Percentiles rank a stretch among this genome's conserved stretches.
Conservation (phyloP, 2,113 vertebrate genomes). For the Gadus chalcogrammus region DNA sequence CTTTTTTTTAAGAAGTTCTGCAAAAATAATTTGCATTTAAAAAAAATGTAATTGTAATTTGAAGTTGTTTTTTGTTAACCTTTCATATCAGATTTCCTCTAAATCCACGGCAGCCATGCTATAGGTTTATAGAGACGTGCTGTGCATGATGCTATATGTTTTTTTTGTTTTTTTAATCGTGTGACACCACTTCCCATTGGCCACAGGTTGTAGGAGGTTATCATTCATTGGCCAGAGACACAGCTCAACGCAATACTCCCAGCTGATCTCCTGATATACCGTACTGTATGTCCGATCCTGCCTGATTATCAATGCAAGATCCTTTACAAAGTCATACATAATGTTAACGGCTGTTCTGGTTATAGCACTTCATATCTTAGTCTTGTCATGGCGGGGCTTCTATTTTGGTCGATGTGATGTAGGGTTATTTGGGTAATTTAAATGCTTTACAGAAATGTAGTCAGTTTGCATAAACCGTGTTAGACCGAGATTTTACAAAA, state of each 20-base stretch:
- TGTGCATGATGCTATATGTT: background rate
- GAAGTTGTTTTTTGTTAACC: background rate
- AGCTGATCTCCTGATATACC: constrained; percentile 38
- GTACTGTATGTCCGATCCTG: constrained; percentile 46
- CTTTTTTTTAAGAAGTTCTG: background rate
- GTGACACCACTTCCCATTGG: constrained; percentile 19
- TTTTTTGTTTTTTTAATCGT: background rate
- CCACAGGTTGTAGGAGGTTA: background rate
- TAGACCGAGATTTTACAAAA: too few relatives aligned
- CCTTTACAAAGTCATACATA: constrained; percentile 26
- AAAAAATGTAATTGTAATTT: constrained; percentile 1
- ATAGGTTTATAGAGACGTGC: background rate
- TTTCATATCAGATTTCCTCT: constrained; percentile 33
- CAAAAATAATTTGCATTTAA: background rate
- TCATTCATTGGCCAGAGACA: constrained; percentile 23
- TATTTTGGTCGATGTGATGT: too few relatives aligned
- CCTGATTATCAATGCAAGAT: constrained; percentile 26
- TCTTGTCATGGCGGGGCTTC: too few relatives aligned
- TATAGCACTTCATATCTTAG: constrained; percentile 30
- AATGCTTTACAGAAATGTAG: too few relatives aligned
- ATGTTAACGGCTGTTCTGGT: background rate
- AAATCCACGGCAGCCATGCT: constrained; percentile 22
- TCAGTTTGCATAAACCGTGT: too few relatives aligned
- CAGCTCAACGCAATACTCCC: constrained; percentile 38
- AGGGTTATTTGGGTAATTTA: too few relatives aligned